Evolutionary conservation across 1,140 invertebrate species (phyloP).

Genomic region (Acromyrmex heyeri): DNA sequence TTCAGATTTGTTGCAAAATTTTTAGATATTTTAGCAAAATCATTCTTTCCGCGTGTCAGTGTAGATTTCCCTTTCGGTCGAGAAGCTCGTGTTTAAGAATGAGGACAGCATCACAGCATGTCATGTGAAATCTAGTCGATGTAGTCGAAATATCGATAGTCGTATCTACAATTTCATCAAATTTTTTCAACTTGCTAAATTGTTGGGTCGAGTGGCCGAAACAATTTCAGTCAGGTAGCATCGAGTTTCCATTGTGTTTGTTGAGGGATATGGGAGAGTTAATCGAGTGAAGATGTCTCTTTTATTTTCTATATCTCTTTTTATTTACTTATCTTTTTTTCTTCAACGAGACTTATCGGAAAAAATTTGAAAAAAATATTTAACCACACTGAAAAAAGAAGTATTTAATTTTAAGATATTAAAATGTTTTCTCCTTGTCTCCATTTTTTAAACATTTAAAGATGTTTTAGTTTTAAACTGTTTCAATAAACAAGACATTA

Average conservation of each 20-base stretch:
- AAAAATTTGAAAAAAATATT: slow-evolving; percentile 42
- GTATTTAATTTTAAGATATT: too few relatives aligned
- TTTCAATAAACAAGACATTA: too few relatives aligned
- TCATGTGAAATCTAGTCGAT: background rate
- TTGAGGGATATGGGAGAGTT: background rate
- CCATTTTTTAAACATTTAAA: too few relatives aligned
- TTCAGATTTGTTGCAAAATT: too few relatives aligned
- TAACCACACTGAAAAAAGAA: background rate
- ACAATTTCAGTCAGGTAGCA: slow-evolving; percentile 44
- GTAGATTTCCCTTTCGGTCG: background rate
- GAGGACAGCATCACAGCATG: background rate
- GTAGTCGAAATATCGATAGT: slow-evolving; percentile 5
- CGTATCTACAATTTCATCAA: slow-evolving; percentile 8
- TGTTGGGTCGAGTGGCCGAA: slow-evolving; percentile 19
- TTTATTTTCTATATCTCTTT: background rate
- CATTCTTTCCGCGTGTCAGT: background rate
- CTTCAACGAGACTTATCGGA: background rate
- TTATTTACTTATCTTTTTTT: slow-evolving; percentile 19
- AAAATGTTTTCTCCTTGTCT: too few relatives aligned
- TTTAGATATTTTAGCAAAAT: too few relatives aligned
- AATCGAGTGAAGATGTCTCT: background rate
- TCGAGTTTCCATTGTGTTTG: slow-evolving; percentile 43
- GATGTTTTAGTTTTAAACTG: too few relatives aligned
- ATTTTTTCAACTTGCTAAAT: slow-evolving; percentile 12
- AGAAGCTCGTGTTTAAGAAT: background rate